phyloP scores from a whole-genome alignment of 2,797 vertebrate species.

The Austrolebias charrua region DNA sequence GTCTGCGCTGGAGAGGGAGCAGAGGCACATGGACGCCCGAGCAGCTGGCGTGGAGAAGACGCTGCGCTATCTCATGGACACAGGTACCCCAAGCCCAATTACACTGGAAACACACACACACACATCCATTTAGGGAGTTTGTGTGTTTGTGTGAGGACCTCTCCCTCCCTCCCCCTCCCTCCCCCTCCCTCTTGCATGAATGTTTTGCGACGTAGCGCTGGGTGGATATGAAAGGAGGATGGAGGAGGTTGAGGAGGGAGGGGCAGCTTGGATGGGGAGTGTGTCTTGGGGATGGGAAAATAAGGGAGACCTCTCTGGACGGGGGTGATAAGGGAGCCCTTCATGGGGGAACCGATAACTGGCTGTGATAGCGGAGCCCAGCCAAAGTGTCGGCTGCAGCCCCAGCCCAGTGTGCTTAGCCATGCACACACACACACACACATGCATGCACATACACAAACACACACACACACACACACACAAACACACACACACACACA shows the following conservation, averaged over 20 bases:
- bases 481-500: constrained; percentile 70
- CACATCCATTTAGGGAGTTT: constrained; percentile 87
- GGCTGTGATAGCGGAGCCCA: constrained; percentile 90
- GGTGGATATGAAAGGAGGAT: constrained; percentile 76
- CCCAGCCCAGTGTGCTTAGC: too few species aligned
- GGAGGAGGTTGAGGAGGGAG: constrained; percentile 44
- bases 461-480: constrained; percentile 53
- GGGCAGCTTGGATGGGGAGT: constrained; percentile 49
- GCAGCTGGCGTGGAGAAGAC: constrained; percentile 99
- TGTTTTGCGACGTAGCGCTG: constrained; percentile 85
- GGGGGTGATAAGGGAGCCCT: constrained; percentile 99
- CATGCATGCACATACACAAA: constrained; percentile 51
- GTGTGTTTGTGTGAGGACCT: constrained; percentile 83
- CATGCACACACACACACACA: constrained; percentile 51
- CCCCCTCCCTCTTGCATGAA: constrained; percentile 78
- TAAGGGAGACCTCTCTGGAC: constrained; percentile 99
- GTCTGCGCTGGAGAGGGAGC: constrained; percentile 99
- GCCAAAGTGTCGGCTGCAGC: constrained; percentile 70
- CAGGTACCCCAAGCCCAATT: constrained; percentile 99
- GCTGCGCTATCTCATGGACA: constrained; percentile 99
- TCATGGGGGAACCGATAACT: constrained; percentile 99
- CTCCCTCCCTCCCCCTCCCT: constrained; percentile 79
- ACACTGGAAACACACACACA: constrained; percentile 89
- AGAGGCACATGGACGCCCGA: constrained; percentile 99
- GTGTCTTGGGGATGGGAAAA: constrained; percentile 16